These are phyloP conservation scores for Thecocarcelia acutangulata DNA, from an alignment of 2,888 invertebrate genomes.

Conservation along the genomic window DNA sequence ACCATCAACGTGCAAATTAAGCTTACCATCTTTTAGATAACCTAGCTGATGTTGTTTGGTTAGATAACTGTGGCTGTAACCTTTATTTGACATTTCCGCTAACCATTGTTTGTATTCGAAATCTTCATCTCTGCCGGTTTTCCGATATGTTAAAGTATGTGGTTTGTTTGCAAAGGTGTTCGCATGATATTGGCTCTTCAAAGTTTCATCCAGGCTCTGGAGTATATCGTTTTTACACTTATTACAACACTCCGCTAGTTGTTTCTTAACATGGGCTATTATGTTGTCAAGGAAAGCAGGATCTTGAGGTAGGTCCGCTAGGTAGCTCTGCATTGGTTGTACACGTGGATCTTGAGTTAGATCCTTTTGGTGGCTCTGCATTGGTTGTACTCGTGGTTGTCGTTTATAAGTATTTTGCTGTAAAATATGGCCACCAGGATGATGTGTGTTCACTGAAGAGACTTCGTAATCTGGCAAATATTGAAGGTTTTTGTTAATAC, in stretches of 20 bases:
- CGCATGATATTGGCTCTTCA: background rate
- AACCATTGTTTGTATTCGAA: constrained; percentile 71
- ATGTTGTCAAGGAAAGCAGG: constrained; percentile 2
- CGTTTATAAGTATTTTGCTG: background rate
- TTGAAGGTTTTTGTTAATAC: constrained; percentile 14
- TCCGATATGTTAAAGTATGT: constrained; percentile 5
- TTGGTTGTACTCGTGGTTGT: background rate
- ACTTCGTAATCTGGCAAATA: background rate
- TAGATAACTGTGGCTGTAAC: constrained; percentile 74
- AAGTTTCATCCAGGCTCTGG: constrained; percentile 30
- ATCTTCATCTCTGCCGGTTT: constrained; percentile 38
- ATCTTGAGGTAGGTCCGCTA: background rate
- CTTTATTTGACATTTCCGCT: constrained; percentile 72
- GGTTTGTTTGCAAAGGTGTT: background rate
- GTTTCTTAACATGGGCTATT: constrained; percentile 48
- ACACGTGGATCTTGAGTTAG: background rate
- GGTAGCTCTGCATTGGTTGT: background rate
- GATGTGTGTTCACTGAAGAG: background rate
- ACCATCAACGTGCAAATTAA: constrained; percentile 61
- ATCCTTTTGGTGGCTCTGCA: background rate
- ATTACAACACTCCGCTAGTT: constrained; percentile 70
- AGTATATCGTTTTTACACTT: constrained; percentile 68
- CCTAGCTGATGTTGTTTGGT: constrained; percentile 71
- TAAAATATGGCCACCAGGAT: background rate
- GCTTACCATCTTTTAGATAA: constrained; percentile 68